These are phyloP conservation scores for Agriotes lineatus DNA, from an alignment of 2,888 invertebrate species.

Conservation along the genomic window DNA sequence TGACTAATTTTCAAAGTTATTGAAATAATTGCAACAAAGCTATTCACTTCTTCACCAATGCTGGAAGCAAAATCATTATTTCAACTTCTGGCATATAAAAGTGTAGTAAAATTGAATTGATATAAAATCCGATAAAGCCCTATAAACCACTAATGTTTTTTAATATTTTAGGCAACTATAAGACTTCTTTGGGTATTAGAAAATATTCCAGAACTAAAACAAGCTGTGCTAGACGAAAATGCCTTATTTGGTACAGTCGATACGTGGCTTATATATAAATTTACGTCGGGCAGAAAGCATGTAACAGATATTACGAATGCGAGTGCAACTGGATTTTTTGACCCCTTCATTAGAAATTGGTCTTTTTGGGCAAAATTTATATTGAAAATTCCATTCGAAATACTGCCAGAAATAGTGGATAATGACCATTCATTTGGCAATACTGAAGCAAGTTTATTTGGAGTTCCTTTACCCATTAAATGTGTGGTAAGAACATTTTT, in stretches of 20 bases:
- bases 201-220: conserved; percentile 77
- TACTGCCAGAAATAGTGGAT: conserved; percentile 86
- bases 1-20: too few relatives aligned
- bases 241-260: conserved; percentile 91
- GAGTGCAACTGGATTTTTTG: conserved; percentile 92
- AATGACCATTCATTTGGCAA: conserved; percentile 82
- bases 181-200: conserved; percentile 76
- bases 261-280: conserved; percentile 91
- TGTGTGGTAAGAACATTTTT: conserved; percentile 85
- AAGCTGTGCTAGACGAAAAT: conserved; percentile 73
- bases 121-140: too few relatives aligned
- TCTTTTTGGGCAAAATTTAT: conserved; percentile 75
- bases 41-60: too few relatives aligned
- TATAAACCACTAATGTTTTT: neutral
- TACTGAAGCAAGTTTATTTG: conserved; percentile 77
- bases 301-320: conserved; percentile 93
- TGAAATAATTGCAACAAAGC: too few relatives aligned
- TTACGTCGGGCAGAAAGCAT: conserved; percentile 75
- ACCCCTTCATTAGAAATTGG: conserved; percentile 93
- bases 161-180: conserved; percentile 75
- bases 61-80: too few relatives aligned
- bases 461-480: conserved; percentile 81
- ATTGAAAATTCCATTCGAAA: conserved; percentile 79
- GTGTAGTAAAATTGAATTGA: too few relatives aligned
- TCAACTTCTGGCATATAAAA: too few relatives aligned